phyloP scores from a whole-genome alignment of 1,140 invertebrate genomes.

The Daktulosphaira vitifoliae region DNA sequence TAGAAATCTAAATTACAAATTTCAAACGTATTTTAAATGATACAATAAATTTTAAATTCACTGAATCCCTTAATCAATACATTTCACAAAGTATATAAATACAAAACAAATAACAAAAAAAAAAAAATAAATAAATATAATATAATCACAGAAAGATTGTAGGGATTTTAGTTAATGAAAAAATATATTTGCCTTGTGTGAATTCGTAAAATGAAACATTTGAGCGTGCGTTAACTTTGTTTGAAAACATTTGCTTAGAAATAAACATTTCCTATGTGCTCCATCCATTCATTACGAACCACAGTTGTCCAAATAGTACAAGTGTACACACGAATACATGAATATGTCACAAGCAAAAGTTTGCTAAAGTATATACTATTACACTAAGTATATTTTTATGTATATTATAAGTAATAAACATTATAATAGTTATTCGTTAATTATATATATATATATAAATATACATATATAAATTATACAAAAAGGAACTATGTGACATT shows the following conservation, averaged over 20 bases:
- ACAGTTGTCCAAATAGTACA: slow-evolving; percentile 27
- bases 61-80: slow-evolving; percentile 15
- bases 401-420: not conserved
- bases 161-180: slow-evolving; percentile 8
- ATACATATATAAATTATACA: slow-evolving; percentile 15
- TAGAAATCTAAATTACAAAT: too few relatives aligned
- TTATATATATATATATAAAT: not conserved
- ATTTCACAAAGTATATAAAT: slow-evolving; percentile 11
- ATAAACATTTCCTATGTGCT: not conserved
- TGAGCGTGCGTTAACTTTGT: slow-evolving; percentile 27
- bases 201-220: slow-evolving; percentile 26
- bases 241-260: not conserved
- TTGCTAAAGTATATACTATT: slow-evolving; percentile 12
- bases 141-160: slow-evolving; percentile 30
- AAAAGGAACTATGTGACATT: slow-evolving; percentile 33
- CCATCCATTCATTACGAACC: slow-evolving; percentile 10
- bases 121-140: not conserved
- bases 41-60: slow-evolving; percentile 6
- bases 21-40: too few relatives aligned
- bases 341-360: slow-evolving; percentile 23
- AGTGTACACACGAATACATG: slow-evolving; percentile 2
- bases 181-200: slow-evolving; percentile 18
- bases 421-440: too few relatives aligned
- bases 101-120: slow-evolving; percentile 25
- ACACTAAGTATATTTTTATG: not conserved